Evolutionary conservation across 2,797 vertebrate genomes (phyloP), one percentile per base, ranked within the genome.

Genomic region (Philypnodon macrostomus): DNA sequence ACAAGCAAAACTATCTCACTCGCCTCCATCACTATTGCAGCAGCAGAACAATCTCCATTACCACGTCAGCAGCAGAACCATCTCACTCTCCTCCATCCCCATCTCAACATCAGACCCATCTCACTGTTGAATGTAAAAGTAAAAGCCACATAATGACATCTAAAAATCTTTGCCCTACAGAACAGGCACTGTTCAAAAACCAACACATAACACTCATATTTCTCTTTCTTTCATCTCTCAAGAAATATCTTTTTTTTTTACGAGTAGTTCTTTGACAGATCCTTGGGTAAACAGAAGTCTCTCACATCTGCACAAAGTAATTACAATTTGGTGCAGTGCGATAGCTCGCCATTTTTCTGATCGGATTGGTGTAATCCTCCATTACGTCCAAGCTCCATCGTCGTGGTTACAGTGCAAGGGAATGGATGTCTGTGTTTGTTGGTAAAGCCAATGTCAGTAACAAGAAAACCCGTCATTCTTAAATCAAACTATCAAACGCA

Each of bases 281-380:
- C 31, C 9, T 13, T 2, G 10, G 26, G 44, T 14, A 54, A 58
- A 55, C 40, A 50, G 4, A n/a, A 21, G 1, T 47, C 53, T 54
- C 9, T 47, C 46, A n/a, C 11, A 31, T 52, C 17, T 30, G 29
- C 9, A 46, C 41, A 48, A 29, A 53, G 9, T 17, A 17, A 58
- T 62, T 59, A 53, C 9, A 37, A 38, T 9, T 15, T 35, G 26
- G 26, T 51, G 14, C 41, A 50, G 40, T 47, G 33, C 24, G 44
- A 27, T 31, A 6, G 4, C 1, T 13, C 46, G 3, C 16, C 5
- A 14, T 46, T 52, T 54, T 29, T 47, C 14, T 40, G 32, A 58
- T 70, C 30, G 62, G 57, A 62, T 64, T 42, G 58, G 24, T 17
- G 14, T 63, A 63, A 58, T 62, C 33, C 41, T 39, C 29, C 37